A percentile compares a stretch with the other conserved stretches of the same genome.
phyloP scores from a whole-genome alignment of 2,113 vertebrate genomes.

The Cervus canadensis region DNA sequence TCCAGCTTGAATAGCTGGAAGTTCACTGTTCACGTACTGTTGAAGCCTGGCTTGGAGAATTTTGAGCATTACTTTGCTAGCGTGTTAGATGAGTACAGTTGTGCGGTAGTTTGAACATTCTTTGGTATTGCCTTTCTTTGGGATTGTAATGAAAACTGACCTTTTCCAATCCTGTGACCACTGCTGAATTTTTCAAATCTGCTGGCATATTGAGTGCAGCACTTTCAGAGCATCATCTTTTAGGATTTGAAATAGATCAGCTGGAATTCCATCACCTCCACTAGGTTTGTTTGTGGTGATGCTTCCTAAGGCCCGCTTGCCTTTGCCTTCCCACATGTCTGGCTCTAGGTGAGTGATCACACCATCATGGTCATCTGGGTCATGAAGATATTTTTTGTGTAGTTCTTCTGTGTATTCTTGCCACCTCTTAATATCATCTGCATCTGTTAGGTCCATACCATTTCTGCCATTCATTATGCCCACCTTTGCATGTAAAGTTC shows the following conservation, averaged over 20 bases:
- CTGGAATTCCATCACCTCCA: not conserved
- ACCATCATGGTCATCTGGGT: not conserved
- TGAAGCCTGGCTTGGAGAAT: not conserved
- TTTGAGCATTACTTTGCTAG: not conserved
- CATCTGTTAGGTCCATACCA: not conserved
- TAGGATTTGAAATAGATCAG: not conserved
- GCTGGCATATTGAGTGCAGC: not conserved
- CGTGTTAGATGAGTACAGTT: not conserved
- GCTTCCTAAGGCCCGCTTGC: not conserved
- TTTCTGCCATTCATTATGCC: not conserved
- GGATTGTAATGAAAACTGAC: not conserved
- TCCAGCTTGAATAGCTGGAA: not conserved
- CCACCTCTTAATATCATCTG: not conserved
- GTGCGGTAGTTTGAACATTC: not conserved
- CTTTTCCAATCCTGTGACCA: not conserved
- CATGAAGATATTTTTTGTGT: not conserved
- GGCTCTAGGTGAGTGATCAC: not conserved
- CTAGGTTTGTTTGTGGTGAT: not conserved
- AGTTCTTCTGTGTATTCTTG: not conserved
- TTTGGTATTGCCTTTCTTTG: not conserved
- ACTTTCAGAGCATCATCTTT: not conserved
- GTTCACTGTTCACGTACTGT: not conserved
- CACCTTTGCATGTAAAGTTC: not conserved
- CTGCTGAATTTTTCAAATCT: not conserved
- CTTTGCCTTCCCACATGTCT: not conserved